Conservation (phyloP, 2,888 invertebrate species). For the Phyto melanocephala region DNA sequence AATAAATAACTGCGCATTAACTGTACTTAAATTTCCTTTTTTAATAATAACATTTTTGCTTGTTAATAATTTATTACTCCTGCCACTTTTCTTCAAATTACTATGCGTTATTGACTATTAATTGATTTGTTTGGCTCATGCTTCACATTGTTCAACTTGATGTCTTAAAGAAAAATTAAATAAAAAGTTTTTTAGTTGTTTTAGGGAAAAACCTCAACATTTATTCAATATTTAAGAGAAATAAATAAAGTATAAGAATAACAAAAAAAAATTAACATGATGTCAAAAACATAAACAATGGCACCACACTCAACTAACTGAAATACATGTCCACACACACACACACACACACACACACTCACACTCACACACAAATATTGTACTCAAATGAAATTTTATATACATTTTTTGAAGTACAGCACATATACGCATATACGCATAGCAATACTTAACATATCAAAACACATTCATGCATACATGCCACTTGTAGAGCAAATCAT, state of each 20-base stretch:
- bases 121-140: conserved; percentile 7
- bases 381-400: neutral
- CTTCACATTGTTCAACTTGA: neutral
- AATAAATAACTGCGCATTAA: too few relatives aligned
- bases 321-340: neutral
- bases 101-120: neutral
- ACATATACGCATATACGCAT: neutral
- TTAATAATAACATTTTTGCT: too few relatives aligned
- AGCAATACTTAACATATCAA: neutral
- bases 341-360: neutral
- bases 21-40: too few relatives aligned
- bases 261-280: neutral
- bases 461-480: neutral
- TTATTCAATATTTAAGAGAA: conserved; percentile 1
- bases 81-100: neutral
- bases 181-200: conserved; percentile 6
- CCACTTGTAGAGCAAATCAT: neutral
- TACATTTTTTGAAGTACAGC: too few relatives aligned
- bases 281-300: conserved; percentile 39
- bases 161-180: too few relatives aligned
- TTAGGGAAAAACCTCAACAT: conserved; percentile 20
- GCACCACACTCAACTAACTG: neutral
- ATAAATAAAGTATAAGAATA: neutral
- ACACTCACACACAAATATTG: neutral
- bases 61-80: neutral